Conservation (phyloP, 2,797 vertebrate genomes). For the Otus scops region DNA sequence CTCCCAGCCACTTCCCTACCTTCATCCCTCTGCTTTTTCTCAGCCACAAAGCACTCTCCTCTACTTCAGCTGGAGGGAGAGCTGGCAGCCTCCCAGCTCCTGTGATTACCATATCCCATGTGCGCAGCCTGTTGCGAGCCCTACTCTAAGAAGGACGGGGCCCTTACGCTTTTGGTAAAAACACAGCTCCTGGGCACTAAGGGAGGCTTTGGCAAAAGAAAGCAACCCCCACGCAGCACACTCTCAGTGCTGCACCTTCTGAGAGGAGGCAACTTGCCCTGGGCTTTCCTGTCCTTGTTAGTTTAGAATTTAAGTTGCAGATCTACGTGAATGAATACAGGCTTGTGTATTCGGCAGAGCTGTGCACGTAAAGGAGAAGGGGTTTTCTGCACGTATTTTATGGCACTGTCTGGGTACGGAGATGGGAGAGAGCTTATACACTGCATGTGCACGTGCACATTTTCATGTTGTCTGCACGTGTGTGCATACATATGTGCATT, state of each 20-base stretch:
- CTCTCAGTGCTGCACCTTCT: not conserved
- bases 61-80: not conserved
- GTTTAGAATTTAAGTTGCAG: not conserved
- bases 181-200: not conserved
- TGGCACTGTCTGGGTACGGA: not conserved
- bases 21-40: not conserved
- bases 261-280: slow-evolving; percentile 5
- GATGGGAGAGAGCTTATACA: not conserved
- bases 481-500: slow-evolving; percentile 45
- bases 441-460: slow-evolving; percentile 25
- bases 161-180: not conserved
- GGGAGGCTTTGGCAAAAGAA: not conserved
- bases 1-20: not conserved
- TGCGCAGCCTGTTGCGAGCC: not conserved
- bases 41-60: not conserved
- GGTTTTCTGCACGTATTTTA: slow-evolving; percentile 3
- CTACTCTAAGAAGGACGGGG: not conserved
- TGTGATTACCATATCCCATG: not conserved
- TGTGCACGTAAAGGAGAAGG: not conserved
- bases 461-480: slow-evolving; percentile 44
- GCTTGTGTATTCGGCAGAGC: not conserved
- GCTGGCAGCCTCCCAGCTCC: slow-evolving; percentile 22
- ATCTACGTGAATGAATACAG: not conserved
- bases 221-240: not conserved
- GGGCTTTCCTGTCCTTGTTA: slow-evolving; percentile 11